Base-by-base conservation (phyloP, 2,797 vertebrate species). In the Falco novaeseelandiae region DNA sequence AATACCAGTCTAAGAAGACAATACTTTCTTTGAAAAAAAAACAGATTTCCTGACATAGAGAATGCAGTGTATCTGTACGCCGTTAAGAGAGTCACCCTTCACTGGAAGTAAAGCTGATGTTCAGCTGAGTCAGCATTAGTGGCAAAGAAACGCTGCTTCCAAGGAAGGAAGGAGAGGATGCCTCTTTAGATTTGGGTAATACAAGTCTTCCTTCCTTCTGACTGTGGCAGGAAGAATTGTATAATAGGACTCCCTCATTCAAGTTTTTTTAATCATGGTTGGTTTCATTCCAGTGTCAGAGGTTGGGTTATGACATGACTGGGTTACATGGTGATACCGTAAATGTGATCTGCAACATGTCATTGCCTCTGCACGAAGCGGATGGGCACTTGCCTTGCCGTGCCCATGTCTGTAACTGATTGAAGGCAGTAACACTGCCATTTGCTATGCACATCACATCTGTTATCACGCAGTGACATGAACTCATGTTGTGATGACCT, bases 381-480 rank as follows among this genome's bases (percentile, higher is more conserved):
- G 52, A 63, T 5, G 34, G 42, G 32, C 46, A 8, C 61, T 40
- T 74, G 48, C 38, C 38, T 32, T 44, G 12, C 62, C 16, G 12
- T 4, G 2, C 9, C 55, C 7, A 0, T 58, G 59, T 34, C 74
- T 61, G 34, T 58, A 42, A 11, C 55, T 8, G 46, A 42, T 3
- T 46, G 18, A 14, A 54, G 61, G 71, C 82, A 34, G 1, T 8
- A 70, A 5, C 48, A 0, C 44, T 30, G 38, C 23, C 3, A 1
- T 52, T 36, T 11, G 10, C 70, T 72, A 1, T 30, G 66, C 40
- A 8, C 0, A 0, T 58, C 38, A 54, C 26, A 54, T 9, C 29
- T 2, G 1, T 18, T 22, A 2, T 12, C 32, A 52, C 13, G 0
- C 67, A 9, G 62, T 1, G 61, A 19, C 26, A 12, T 8, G 27